Evolutionary conservation across 2,888 invertebrate genomes (phyloP).

Genomic region (Holacanthella duospinosa): DNA sequence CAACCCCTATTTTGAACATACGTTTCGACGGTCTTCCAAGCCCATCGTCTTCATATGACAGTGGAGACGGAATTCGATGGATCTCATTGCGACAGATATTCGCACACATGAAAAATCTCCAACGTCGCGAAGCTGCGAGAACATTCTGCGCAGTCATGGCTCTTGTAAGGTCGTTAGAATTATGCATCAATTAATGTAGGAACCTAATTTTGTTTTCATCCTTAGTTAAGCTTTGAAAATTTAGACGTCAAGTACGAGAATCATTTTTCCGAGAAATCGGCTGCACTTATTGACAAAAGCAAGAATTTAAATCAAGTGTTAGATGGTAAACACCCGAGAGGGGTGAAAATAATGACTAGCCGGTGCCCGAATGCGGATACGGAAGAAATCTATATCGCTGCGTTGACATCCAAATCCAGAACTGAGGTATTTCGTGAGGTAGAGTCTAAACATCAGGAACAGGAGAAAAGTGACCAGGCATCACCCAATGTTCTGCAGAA

Average conservation of each 20-base stretch:
- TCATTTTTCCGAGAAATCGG: constrained; percentile 31
- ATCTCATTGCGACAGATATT: constrained; percentile 30
- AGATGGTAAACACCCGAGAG: constrained; percentile 29
- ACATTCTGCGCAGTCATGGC: constrained; percentile 35
- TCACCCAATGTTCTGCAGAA: too few relatives aligned
- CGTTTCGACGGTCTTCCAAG: background rate
- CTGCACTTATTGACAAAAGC: constrained; percentile 25
- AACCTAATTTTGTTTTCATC: constrained; percentile 3
- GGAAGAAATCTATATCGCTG: constrained; percentile 31
- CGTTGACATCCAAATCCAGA: constrained; percentile 23
- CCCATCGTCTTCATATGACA: constrained; percentile 1
- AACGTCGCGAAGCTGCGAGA: constrained; percentile 32
- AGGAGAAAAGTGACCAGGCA: background rate
- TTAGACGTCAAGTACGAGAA: constrained; percentile 35
- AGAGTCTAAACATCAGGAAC: constrained; percentile 16
- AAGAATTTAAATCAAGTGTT: constrained; percentile 19
- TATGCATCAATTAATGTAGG: too few relatives aligned
- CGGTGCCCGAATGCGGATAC: constrained; percentile 35
- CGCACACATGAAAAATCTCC: constrained; percentile 33
- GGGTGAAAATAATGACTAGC: constrained; percentile 34
- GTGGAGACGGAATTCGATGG: constrained; percentile 21
- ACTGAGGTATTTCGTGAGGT: constrained; percentile 25
- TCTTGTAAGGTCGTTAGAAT: constrained; percentile 22
- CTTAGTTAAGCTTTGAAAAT: constrained; percentile 34
- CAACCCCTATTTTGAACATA: background rate